Conservation (phyloP, 2,888 invertebrate genomes). For the Lasioglossum vierecki region DNA sequence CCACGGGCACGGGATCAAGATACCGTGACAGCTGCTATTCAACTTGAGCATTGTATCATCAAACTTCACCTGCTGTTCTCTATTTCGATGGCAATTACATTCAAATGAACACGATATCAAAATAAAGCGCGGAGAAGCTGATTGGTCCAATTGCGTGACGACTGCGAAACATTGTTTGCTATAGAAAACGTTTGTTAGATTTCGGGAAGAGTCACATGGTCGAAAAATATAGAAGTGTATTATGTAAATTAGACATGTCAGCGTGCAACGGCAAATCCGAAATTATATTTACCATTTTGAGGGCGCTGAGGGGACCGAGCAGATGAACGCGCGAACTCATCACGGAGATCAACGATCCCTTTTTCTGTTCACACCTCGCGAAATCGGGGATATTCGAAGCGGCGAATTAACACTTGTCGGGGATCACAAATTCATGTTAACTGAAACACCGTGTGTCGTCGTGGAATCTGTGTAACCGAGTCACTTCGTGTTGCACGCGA, state of each 20-base stretch:
- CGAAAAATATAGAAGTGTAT: not conserved
- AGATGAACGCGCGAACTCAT: constrained; percentile 48
- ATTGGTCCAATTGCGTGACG: not conserved
- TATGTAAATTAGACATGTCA: not conserved
- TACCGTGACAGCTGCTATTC: not conserved
- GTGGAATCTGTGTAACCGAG: not conserved
- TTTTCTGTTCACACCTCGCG: constrained; percentile 14
- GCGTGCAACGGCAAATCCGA: constrained; percentile 1
- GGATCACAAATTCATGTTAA: constrained; percentile 1
- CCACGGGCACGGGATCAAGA: not conserved
- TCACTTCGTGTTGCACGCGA: not conserved
- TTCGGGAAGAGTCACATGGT: not conserved
- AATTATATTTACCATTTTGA: constrained; percentile 57
- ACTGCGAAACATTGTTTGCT: not conserved
- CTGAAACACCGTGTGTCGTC: constrained; percentile 8
- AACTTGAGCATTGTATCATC: not conserved
- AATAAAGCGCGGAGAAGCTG: not conserved
- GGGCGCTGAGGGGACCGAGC: constrained; percentile 13
- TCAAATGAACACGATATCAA: not conserved
- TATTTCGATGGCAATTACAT: not conserved
- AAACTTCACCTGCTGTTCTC: not conserved
- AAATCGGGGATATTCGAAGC: not conserved
- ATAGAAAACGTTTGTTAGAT: not conserved
- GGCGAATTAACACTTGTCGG: not conserved
- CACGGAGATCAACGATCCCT: constrained; percentile 20